phyloP scores from a whole-genome alignment of 2,113 vertebrate species.

The Podarcis muralis region DNA sequence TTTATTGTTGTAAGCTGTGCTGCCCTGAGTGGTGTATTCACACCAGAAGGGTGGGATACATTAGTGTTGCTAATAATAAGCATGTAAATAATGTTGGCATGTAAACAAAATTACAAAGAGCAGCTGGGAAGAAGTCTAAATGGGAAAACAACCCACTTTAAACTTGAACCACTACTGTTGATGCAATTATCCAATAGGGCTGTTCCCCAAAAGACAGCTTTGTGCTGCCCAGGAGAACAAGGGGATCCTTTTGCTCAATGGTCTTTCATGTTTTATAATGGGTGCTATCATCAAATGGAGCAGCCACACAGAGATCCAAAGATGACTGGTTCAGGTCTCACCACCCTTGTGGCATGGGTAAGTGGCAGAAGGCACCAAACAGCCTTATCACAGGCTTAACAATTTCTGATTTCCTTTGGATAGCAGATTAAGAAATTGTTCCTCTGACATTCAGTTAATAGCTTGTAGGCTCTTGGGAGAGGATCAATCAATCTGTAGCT shows the following conservation, averaged over 20 bases:
- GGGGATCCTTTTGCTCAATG: no score
- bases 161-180: background rate
- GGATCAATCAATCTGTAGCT: background rate
- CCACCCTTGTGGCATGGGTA: no score
- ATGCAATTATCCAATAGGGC: background rate
- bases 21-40: background rate
- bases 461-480: background rate
- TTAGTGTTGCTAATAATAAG: no score
- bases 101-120: no score
- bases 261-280: no score
- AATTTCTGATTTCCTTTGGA: background rate
- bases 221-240: background rate
- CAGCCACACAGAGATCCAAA: background rate
- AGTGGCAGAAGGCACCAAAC: background rate
- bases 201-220: background rate
- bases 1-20: no score
- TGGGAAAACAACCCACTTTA: background rate
- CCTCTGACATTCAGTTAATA: background rate
- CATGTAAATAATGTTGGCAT: no score
- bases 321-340: no score
- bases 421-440: slow-evolving; percentile 21
- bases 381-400: background rate
- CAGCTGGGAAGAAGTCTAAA: background rate
- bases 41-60: no score
- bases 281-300: no score